Conservation (phyloP, 1,140 invertebrate genomes). For the Neodiprion virginianus region DNA sequence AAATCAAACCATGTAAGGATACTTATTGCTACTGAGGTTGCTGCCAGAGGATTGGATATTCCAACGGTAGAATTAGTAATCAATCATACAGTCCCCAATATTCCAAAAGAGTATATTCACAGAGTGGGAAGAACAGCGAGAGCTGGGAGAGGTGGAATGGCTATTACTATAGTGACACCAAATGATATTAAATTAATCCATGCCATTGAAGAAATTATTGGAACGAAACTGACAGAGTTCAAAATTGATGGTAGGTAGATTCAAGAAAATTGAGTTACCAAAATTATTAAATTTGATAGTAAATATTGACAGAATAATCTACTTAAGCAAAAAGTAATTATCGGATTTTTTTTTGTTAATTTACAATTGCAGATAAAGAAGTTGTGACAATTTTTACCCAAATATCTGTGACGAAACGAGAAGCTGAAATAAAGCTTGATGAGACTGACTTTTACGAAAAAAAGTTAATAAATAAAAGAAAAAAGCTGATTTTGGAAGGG, state of each 20-base stretch:
- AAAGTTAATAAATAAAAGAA: constrained; percentile 86
- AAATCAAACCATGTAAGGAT: constrained; percentile 86
- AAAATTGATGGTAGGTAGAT: constrained; percentile 77
- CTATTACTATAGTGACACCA: constrained; percentile 91
- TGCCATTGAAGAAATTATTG: constrained; percentile 85
- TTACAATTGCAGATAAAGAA: constrained; percentile 72
- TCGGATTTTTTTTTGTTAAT: constrained; percentile 27
- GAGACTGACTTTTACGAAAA: constrained; percentile 91
- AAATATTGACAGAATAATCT: constrained; percentile 10
- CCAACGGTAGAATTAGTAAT: constrained; percentile 91
- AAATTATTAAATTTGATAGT: background rate
- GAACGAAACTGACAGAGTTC: constrained; percentile 85
- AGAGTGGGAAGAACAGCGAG: constrained; percentile 95
- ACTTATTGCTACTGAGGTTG: constrained; percentile 96
- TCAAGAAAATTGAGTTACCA: constrained; percentile 20
- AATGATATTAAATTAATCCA: constrained; percentile 88
- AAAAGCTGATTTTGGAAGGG: constrained; percentile 86
- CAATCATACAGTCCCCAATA: constrained; percentile 90
- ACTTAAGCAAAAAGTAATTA: background rate
- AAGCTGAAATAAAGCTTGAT: constrained; percentile 91
- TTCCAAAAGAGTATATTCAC: constrained; percentile 95
- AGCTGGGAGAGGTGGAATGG: constrained; percentile 84
- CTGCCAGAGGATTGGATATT: constrained; percentile 90
- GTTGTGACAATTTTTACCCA: constrained; percentile 88
- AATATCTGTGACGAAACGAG: constrained; percentile 87